Percentiles rank a stretch among this genome's conserved stretches.
Evolutionary conservation across 1,140 invertebrate species (phyloP).

Genomic region (Venustaconcha ellipsiformis): DNA sequence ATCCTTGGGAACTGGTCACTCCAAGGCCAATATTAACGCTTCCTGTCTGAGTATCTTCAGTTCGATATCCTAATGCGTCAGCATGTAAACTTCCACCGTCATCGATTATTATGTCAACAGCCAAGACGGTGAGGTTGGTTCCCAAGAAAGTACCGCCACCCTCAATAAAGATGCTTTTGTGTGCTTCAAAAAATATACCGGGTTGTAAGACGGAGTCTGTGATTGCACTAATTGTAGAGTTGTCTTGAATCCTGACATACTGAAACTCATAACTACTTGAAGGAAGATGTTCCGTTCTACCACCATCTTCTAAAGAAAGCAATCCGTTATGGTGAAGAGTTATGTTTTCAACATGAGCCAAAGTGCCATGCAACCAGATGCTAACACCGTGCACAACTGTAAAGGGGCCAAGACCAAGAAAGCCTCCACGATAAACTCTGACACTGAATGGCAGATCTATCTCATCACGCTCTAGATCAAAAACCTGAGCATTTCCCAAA

Average conservation of each 20-base stretch:
- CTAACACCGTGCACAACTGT: constrained; percentile 52
- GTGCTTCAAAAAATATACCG: constrained; percentile 33
- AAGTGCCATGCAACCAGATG: constrained; percentile 53
- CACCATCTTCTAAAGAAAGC: constrained; percentile 42
- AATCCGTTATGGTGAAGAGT: constrained; percentile 53
- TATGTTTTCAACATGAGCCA: constrained; percentile 51
- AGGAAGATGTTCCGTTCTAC: constrained; percentile 32
- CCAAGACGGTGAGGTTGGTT: constrained; percentile 44
- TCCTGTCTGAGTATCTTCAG: constrained; percentile 31
- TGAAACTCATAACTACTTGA: constrained; percentile 40
- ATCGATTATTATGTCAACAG: constrained; percentile 51
- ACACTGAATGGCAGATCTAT: constrained; percentile 58
- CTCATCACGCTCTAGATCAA: constrained; percentile 50
- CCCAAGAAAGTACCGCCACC: constrained; percentile 51
- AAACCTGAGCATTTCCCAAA: constrained; percentile 45
- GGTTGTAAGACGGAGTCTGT: constrained; percentile 41
- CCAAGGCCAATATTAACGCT: constrained; percentile 46
- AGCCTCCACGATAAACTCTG: constrained; percentile 49
- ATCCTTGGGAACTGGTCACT: constrained; percentile 34
- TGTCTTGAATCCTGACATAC: constrained; percentile 51
- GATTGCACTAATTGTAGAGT: constrained; percentile 44
- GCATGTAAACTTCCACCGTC: constrained; percentile 51
- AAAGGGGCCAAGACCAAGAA: constrained; percentile 46
- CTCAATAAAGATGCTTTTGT: constrained; percentile 45
- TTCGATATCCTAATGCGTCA: constrained; percentile 44